Evolutionary conservation across 2,113 vertebrate species (phyloP).

Genomic region (Leptobrachium leishanense): DNA sequence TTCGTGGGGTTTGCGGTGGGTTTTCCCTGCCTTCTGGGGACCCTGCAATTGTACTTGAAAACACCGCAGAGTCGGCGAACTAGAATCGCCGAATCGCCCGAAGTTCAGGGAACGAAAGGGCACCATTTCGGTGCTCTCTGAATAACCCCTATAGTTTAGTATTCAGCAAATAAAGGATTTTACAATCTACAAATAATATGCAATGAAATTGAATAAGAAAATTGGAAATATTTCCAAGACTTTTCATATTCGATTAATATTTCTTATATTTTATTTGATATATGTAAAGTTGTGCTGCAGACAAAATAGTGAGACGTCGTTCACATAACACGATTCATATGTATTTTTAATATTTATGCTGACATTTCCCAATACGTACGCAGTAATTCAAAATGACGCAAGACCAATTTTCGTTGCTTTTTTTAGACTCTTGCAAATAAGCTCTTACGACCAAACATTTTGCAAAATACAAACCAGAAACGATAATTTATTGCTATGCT

Average conservation of each 20-base stretch:
- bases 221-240: neutral
- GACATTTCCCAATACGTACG: conserved; percentile 1
- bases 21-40: no score
- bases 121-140: no score
- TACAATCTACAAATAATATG: neutral
- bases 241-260: neutral
- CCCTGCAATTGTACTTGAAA: no score
- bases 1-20: no score
- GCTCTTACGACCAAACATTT: conserved; percentile 11
- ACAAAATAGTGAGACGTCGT: neutral
- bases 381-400: neutral
- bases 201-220: neutral
- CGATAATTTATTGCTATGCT: conserved; percentile 25
- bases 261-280: neutral
- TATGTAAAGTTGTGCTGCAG: neutral
- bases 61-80: no score
- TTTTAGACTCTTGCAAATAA: conserved; percentile 1
- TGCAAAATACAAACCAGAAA: neutral
- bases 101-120: no score
- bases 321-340: neutral
- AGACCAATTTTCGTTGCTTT: conserved; percentile 1
- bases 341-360: conserved; percentile 2
- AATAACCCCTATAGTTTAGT: no score
- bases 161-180: no score
- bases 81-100: no score